Base-by-base conservation (phyloP, 2,888 invertebrate genomes). In the Alloplasta piceator region DNA sequence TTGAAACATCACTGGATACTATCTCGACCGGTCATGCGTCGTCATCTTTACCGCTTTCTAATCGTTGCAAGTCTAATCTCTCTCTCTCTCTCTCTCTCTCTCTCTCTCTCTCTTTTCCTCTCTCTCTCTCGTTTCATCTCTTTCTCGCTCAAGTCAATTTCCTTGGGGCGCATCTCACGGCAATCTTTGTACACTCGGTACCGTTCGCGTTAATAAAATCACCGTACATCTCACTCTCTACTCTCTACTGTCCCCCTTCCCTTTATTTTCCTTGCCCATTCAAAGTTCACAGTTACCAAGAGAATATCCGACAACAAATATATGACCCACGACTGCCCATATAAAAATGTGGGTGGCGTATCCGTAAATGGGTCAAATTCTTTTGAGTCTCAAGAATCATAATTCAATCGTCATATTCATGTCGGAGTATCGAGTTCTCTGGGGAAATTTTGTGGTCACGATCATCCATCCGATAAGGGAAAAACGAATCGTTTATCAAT, bases 11-110 rank as follows among this genome's bases (percentile, higher is more conserved):
- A 26, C 55, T 43, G 12, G n/a, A 16, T n/a, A 9, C 16, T 10
- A 26, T 14, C 12, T 74, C 66, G 43, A 74, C 14, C 16, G 48
- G 39, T 48, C 55, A 63, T 56, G 41, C 67, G 72, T 72, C 67
- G 73, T 68, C 60, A n/a, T 68, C 63, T 36, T 61, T 55, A 55
- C 66, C 60, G 67, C 73, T 78, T 78, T 78, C 73, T 73, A 78
- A 73, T 68, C 61, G 55, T 68, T 48, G 14, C 46, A 9, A 36
- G 67, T 67, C 36, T 36, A 26, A 26, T 26, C 14, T 55, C 48
- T 14, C 26, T 48, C 5, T 61, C 5, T 46, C 60, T 41, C 16
- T 50, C 50, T 26, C 26, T n/a, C 3, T 3, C 1, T 26, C 26
- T 26, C 3, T 26, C 3, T 60, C 39, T 46, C 60, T 39, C 26